Conservation (phyloP, 2,888 invertebrate genomes). For the Tupiocoris notatus region DNA sequence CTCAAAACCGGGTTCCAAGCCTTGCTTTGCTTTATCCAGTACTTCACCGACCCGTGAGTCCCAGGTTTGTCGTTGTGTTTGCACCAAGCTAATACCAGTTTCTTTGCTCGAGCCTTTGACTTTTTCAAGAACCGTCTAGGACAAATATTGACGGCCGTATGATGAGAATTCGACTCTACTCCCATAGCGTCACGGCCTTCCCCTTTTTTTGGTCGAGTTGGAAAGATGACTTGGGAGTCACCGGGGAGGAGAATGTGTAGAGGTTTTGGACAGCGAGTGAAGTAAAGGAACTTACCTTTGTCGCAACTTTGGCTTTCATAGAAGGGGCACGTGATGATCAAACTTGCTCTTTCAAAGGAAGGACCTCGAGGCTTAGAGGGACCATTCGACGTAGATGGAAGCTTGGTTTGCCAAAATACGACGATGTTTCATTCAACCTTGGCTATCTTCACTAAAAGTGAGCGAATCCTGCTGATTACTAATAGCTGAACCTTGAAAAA, state of each 20-base stretch:
- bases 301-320: conserved; percentile 15
- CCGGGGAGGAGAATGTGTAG: not conserved
- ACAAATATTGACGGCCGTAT: conserved; percentile 31
- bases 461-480: too few species aligned
- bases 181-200: not conserved
- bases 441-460: too few species aligned
- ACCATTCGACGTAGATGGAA: too few species aligned
- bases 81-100: conserved; percentile 26
- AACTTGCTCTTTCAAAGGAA: too few species aligned
- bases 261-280: too few species aligned
- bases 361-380: too few species aligned
- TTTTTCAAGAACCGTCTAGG: conserved; percentile 22
- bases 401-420: too few species aligned
- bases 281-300: not conserved
- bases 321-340: not conserved
- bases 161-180: conserved; percentile 17
- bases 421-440: too few species aligned
- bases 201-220: not conserved
- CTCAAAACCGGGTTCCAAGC: not conserved
- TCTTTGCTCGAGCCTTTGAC: conserved; percentile 22
- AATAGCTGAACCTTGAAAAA: too few species aligned
- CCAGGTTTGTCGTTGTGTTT: not conserved
- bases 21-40: not conserved
- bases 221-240: conserved; percentile 7
- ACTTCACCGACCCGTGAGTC: not conserved